A percentile compares a stretch with the other conserved stretches of the same genome.
phyloP scores from a whole-genome alignment of 2,888 invertebrate species.

The Muschampia plurimacula region DNA sequence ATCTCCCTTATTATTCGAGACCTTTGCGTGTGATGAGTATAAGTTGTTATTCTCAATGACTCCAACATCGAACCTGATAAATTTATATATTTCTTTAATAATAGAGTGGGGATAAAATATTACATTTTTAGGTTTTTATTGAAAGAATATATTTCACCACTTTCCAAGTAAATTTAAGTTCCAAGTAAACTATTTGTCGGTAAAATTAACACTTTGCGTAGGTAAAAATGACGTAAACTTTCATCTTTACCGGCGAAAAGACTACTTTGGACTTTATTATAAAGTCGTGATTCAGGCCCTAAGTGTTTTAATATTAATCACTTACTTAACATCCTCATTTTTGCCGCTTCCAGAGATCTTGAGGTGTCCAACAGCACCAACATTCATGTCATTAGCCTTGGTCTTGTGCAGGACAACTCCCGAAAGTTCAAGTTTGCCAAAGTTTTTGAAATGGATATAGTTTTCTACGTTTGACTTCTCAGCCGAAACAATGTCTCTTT shows the following conservation, averaged over 20 bases:
- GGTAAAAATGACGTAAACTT: neutral
- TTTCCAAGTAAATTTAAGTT: too few species aligned
- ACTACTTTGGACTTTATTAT: neutral
- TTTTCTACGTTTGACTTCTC: conserved; percentile 88
- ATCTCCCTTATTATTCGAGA: conserved; percentile 75
- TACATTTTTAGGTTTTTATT: too few species aligned
- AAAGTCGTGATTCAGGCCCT: neutral
- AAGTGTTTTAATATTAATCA: conserved; percentile 36
- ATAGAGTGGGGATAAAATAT: too few species aligned
- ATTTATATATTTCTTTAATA: neutral
- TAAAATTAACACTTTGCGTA: neutral
- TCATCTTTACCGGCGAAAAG: too few species aligned
- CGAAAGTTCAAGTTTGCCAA: conserved; percentile 87
- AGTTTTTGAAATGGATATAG: conserved; percentile 84
- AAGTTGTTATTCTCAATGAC: conserved; percentile 70
- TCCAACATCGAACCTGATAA: conserved; percentile 75
- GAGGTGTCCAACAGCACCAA: conserved; percentile 84
- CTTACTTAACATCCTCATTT: conserved; percentile 86
- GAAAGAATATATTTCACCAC: too few species aligned
- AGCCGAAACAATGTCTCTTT: conserved; percentile 82
- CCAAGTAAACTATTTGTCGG: too few species aligned
- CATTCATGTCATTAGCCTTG: conserved; percentile 82
- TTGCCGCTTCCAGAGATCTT: conserved; percentile 81
- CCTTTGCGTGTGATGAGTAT: conserved; percentile 82
- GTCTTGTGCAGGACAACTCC: conserved; percentile 85